Percentiles rank a stretch among this genome's conserved stretches.
phyloP scores from a whole-genome alignment of 2,888 invertebrate species.

The Mactromeris polynyma region DNA sequence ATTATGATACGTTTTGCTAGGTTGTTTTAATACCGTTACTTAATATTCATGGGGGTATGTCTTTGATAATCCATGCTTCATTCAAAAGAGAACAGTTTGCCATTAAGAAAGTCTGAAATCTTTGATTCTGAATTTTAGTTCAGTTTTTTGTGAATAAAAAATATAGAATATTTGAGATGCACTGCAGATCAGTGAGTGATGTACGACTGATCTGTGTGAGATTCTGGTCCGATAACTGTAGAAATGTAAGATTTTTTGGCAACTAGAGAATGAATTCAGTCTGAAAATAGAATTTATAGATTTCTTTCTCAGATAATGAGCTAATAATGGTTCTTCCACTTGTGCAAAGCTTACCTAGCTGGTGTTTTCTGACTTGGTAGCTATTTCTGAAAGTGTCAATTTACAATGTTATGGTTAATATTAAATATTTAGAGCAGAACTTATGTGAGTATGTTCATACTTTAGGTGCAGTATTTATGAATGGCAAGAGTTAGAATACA shows the following conservation, averaged over 20 bases:
- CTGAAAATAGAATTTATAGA: not conserved
- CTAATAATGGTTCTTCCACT: not conserved
- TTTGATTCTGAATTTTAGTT: not conserved
- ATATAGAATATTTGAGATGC: not conserved
- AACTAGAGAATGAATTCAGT: not conserved
- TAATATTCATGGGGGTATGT: not conserved
- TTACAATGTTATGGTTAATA: not conserved
- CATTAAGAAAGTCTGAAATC: no score
- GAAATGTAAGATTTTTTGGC: not conserved
- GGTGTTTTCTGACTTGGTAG: not conserved
- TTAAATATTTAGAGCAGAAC: no score
- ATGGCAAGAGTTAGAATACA: no score
- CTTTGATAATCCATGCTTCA: not conserved
- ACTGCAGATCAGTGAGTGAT: not conserved
- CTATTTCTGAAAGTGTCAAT: not conserved
- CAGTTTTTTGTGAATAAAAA: not conserved
- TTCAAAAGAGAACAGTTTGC: not conserved
- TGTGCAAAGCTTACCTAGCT: not conserved
- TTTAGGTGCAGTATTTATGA: no score
- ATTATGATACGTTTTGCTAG: not conserved
- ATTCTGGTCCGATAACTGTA: not conserved
- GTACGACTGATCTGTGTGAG: not conserved
- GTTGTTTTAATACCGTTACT: not conserved
- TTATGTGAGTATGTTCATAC: no score
- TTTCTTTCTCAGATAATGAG: not conserved